A percentile compares a stretch with the other conserved stretches of the same genome.
These are phyloP conservation scores for Autographa gamma DNA, from an alignment of 2,888 invertebrate species.

Conservation along the genomic window DNA sequence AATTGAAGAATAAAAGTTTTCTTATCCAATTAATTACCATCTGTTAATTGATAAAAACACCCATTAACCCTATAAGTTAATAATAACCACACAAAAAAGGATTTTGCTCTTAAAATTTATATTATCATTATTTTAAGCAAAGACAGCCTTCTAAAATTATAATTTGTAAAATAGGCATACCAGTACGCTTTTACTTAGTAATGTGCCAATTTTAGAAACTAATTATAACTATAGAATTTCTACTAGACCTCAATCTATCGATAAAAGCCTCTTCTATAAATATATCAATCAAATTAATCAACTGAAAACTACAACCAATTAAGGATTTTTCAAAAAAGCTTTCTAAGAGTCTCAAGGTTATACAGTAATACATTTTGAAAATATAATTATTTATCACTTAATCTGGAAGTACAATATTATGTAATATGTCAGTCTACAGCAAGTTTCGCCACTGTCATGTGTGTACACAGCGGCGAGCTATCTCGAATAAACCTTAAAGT, in stretches of 20 bases:
- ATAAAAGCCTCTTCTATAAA: neutral
- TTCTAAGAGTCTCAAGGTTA: neutral
- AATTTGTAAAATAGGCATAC: too few species aligned
- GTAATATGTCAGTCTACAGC: neutral
- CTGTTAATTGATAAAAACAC: too few species aligned
- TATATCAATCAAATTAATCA: neutral
- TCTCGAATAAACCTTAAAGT: constrained; percentile 57
- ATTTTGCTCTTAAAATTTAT: too few species aligned
- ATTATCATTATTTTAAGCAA: too few species aligned
- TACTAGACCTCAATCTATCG: neutral
- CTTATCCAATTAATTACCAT: too few species aligned
- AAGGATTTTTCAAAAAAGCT: neutral
- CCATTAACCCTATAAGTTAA: too few species aligned
- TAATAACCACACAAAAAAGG: too few species aligned
- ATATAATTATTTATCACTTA: neutral
- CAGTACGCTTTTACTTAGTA: too few species aligned
- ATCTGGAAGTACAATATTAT: neutral
- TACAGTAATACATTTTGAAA: neutral
- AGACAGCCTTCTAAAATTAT: too few species aligned
- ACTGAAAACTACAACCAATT: neutral
- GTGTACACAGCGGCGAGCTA: constrained; percentile 25
- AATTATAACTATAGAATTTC: too few species aligned
- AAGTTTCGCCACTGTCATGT: constrained; percentile 11
- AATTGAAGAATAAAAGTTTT: too few species aligned
- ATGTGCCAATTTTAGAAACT: too few species aligned